Percentiles rank a stretch among this genome's conserved stretches.
Conservation (phyloP, 2,888 invertebrate genomes). For the Mellilla xanthometata region DNA sequence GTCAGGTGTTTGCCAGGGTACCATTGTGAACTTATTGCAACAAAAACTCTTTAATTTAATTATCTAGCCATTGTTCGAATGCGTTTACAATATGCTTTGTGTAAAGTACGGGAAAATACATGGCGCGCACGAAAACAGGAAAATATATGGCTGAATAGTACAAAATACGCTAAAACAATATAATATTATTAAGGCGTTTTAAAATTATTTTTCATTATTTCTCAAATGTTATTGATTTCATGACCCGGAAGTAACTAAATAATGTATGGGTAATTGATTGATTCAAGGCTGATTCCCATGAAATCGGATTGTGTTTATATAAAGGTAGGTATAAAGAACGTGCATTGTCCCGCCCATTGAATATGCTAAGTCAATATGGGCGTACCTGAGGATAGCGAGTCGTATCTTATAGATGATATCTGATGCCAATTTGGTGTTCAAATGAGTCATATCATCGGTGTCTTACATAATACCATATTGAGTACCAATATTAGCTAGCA, state of each 20-base stretch:
- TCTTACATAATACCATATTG: constrained; percentile 6
- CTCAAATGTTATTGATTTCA: no score
- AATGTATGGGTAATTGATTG: background rate
- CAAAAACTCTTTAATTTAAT: constrained; percentile 60
- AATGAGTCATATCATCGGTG: constrained; percentile 3
- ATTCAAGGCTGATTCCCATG: constrained; percentile 14
- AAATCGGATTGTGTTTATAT: constrained; percentile 34
- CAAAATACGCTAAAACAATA: background rate
- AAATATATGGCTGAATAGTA: background rate
- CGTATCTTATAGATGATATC: constrained; percentile 15
- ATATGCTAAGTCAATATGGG: constrained; percentile 38
- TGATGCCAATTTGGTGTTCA: constrained; percentile 11
- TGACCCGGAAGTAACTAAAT: background rate
- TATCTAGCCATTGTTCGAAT: constrained; percentile 58
- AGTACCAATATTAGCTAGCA: background rate
- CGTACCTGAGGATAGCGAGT: constrained; percentile 16
- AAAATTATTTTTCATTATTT: no score
- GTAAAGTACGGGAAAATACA: constrained; percentile 11
- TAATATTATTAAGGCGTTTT: background rate
- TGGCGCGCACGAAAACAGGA: background rate
- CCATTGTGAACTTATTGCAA: constrained; percentile 42
- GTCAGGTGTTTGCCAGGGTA: constrained; percentile 29
- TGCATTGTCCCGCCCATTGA: constrained; percentile 40
- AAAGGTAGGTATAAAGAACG: constrained; percentile 39
- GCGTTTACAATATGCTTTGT: constrained; percentile 63